Conservation (phyloP, 64 coral and sea anemone species). For the Pachyseris speciosa region DNA sequence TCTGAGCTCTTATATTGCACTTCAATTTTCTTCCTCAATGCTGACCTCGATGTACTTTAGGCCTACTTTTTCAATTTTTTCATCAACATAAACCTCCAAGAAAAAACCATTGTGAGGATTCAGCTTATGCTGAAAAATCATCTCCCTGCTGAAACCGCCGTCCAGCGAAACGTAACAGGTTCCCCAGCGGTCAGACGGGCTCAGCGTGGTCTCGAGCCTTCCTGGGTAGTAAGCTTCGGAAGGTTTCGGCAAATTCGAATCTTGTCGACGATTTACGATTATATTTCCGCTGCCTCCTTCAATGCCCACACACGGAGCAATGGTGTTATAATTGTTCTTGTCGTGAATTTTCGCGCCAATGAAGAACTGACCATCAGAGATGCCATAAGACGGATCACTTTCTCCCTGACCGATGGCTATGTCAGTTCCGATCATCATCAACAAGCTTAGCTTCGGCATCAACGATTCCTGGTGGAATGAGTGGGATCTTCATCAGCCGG, state of each 20-base stretch:
- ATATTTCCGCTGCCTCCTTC: not conserved
- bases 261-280: not conserved
- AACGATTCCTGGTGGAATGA: not conserved
- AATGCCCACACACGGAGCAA: not conserved
- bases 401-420: not conserved
- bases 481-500: not conserved
- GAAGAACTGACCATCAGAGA: slow-evolving; percentile 21
- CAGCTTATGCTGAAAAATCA: not conserved
- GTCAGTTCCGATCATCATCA: slow-evolving; percentile 23
- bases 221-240: not conserved
- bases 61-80: not conserved
- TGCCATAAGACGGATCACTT: not conserved
- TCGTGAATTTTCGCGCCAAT: slow-evolving; percentile 12
- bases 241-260: not conserved
- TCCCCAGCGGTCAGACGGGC: slow-evolving; percentile 26
- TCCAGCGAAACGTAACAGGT: not conserved
- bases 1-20: not conserved
- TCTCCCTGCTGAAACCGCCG: slow-evolving; percentile 11
- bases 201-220: not conserved
- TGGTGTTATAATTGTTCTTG: not conserved
- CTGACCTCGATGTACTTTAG: slow-evolving; percentile 43
- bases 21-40: slow-evolving; percentile 5
- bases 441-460: not conserved
- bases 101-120: slow-evolving; percentile 1
- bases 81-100: slow-evolving; percentile 29